phyloP scores from a whole-genome alignment of 2,113 vertebrate genomes.

The Lagopus muta region DNA sequence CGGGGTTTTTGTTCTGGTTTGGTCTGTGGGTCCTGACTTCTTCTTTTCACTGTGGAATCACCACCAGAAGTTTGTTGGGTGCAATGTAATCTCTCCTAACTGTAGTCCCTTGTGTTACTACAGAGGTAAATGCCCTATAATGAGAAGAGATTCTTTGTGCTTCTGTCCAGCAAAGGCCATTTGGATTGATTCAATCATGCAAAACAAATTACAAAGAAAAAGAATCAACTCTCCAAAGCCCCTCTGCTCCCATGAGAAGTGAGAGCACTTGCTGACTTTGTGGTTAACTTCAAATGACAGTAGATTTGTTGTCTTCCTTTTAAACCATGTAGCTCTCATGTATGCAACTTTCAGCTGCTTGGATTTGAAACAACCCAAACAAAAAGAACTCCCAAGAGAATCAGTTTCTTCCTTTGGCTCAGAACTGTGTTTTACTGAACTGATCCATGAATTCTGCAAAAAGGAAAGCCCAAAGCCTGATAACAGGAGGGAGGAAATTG shows the following conservation, averaged over 20 bases:
- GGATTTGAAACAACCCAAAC: not conserved
- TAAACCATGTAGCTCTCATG: not conserved
- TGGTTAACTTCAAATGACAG: not conserved
- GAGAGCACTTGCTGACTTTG: not conserved
- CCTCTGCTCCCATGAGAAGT: not conserved
- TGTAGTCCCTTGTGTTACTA: not conserved
- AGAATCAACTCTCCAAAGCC: not conserved
- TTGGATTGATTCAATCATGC: not conserved
- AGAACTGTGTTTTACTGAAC: not conserved
- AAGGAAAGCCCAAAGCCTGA: not conserved
- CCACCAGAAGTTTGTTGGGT: not conserved
- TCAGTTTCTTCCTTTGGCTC: not conserved
- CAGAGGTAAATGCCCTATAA: not conserved
- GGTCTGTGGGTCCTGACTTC: not conserved
- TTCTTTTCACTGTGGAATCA: not conserved
- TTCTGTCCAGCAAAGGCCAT: not conserved
- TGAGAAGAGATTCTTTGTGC: not conserved
- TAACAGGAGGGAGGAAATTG: not conserved
- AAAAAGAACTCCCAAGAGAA: not conserved
- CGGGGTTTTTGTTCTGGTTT: not conserved
- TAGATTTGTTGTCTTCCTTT: not conserved
- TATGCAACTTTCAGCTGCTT: not conserved
- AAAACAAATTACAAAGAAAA: not conserved
- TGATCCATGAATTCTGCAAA: not conserved
- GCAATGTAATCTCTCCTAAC: not conserved